phyloP scores from a whole-genome alignment of 2,113 vertebrate genomes.

The Aix galericulata region DNA sequence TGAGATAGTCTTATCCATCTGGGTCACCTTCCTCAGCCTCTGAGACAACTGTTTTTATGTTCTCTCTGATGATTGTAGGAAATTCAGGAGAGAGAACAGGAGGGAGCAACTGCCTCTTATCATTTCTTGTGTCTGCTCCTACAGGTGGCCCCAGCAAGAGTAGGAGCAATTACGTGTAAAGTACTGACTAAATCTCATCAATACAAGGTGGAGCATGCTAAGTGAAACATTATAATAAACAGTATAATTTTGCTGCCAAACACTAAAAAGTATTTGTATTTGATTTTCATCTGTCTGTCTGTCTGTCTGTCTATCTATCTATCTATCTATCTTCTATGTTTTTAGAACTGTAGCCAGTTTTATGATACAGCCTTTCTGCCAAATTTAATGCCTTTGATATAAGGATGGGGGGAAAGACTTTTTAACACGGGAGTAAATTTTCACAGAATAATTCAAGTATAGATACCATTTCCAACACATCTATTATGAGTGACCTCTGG shows the following conservation, averaged over 20 bases:
- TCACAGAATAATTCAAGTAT: background rate
- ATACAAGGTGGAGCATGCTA: background rate
- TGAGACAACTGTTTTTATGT: background rate
- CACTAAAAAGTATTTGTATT: background rate
- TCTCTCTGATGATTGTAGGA: background rate
- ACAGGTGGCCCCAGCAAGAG: background rate
- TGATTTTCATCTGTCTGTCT: background rate
- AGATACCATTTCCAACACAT: background rate
- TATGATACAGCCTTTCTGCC: background rate
- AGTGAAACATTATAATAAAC: background rate
- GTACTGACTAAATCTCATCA: background rate
- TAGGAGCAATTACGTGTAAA: background rate
- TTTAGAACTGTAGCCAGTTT: background rate
- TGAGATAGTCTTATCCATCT: background rate
- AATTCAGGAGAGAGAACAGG: background rate
- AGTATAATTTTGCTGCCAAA: background rate
- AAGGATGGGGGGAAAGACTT: background rate
- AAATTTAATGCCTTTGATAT: background rate
- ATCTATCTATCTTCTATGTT: background rate
- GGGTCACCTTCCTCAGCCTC: background rate
- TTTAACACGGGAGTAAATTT: background rate
- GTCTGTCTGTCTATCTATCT: background rate
- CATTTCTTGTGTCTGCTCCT: background rate
- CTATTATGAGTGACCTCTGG: background rate
- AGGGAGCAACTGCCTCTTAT: background rate